phyloP scores from a whole-genome alignment of 2,113 vertebrate genomes.

The Amphilophus citrinellus region DNA sequence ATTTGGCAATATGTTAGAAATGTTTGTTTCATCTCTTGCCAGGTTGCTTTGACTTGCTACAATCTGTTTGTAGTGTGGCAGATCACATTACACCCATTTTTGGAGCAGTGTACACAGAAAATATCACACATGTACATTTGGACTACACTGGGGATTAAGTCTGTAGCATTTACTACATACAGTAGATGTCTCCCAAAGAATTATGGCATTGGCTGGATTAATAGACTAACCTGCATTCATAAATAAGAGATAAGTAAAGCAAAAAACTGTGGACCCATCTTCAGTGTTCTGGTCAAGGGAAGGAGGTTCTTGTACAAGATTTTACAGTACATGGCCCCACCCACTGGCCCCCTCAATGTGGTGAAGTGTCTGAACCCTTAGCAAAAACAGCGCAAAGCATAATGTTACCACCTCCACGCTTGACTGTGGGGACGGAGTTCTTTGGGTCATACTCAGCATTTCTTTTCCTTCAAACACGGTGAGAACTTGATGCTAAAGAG shows the following conservation, averaged over 20 bases:
- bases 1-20: background rate
- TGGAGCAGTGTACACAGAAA: background rate
- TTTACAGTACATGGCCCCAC: too few species aligned
- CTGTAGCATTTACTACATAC: background rate
- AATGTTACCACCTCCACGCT: too few species aligned
- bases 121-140: background rate
- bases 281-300: too few species aligned
- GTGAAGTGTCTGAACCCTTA: too few species aligned
- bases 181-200: background rate
- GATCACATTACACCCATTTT: background rate
- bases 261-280: background rate
- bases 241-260: too few species aligned
- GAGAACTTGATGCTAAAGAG: too few species aligned
- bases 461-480: too few species aligned
- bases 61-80: background rate
- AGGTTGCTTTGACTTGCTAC: background rate
- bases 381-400: too few species aligned
- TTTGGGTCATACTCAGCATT: too few species aligned
- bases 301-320: too few species aligned
- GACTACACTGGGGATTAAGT: background rate
- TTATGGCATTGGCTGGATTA: background rate
- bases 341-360: too few species aligned
- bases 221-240: background rate
- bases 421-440: too few species aligned
- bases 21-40: background rate